Percentiles rank a stretch among this genome's conserved stretches.
These are phyloP conservation scores for Trachelus troglodyta DNA, from an alignment of 2,888 invertebrate genomes.

Conservation along the genomic window DNA sequence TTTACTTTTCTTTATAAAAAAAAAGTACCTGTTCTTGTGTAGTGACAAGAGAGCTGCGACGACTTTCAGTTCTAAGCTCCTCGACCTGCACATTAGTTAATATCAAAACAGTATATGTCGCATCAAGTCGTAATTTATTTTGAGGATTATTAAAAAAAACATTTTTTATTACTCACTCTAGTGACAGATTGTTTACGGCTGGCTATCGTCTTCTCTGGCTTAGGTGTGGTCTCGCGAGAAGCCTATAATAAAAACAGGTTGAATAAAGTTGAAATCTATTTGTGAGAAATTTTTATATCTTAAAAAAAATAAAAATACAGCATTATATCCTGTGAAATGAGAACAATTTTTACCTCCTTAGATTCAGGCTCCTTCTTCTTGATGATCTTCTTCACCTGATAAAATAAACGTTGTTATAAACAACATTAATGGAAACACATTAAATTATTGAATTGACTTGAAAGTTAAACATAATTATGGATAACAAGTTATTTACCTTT, in stretches of 20 bases:
- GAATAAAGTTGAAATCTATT: not conserved
- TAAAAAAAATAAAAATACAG: not conserved
- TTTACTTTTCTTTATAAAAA: not conserved
- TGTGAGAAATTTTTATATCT: not conserved
- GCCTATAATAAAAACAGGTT: slow-evolving; percentile 4
- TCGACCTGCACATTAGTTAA: slow-evolving; percentile 46
- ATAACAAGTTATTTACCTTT: slow-evolving; percentile 42
- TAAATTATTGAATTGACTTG: not conserved
- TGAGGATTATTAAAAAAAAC: not conserved
- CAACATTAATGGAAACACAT: not conserved
- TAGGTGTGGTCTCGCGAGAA: slow-evolving; percentile 48
- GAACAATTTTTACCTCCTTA: slow-evolving; percentile 39
- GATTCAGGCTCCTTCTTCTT: slow-evolving; percentile 54
- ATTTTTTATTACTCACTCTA: slow-evolving; percentile 39
- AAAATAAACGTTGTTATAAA: slow-evolving; percentile 3
- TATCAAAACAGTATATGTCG: slow-evolving; percentile 4
- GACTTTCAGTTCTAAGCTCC: slow-evolving; percentile 59
- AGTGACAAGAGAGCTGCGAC: slow-evolving; percentile 58
- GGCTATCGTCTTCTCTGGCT: slow-evolving; percentile 50
- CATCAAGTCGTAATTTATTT: not conserved
- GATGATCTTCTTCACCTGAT: slow-evolving; percentile 42
- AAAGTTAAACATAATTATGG: not conserved
- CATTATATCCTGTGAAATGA: not conserved
- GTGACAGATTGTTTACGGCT: slow-evolving; percentile 56
- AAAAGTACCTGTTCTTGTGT: slow-evolving; percentile 46